A percentile compares a stretch with the other conserved stretches of the same genome.
Conservation (phyloP, 2,797 vertebrate genomes). For the Tauraco hartlaubi region DNA sequence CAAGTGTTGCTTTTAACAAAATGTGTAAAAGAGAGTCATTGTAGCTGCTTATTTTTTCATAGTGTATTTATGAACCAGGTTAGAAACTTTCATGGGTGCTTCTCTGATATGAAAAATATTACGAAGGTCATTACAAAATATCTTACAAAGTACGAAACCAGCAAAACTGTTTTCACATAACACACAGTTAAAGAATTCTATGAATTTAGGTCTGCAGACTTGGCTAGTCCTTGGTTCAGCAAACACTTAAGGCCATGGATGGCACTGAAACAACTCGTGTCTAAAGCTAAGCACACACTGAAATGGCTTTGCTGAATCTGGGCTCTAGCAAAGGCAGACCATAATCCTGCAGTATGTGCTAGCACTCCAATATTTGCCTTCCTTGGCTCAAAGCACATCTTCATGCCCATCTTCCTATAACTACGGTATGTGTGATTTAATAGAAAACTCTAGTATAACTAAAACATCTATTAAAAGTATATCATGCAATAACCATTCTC, state of each 20-base stretch:
- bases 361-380: constrained; percentile 38
- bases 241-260: constrained; percentile 15
- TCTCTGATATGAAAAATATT: constrained; percentile 33
- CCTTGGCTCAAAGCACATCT: constrained; percentile 64
- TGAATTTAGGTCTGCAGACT: constrained; percentile 1
- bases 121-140: not conserved
- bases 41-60: constrained; percentile 74
- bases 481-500: constrained; percentile 74
- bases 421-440: constrained; percentile 43
- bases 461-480: constrained; percentile 59
- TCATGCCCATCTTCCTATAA: constrained; percentile 69
- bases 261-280: not conserved
- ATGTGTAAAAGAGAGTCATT: constrained; percentile 39
- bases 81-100: constrained; percentile 69
- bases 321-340: constrained; percentile 9
- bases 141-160: constrained; percentile 33
- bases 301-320: constrained; percentile 51
- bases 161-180: constrained; percentile 40
- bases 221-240: constrained; percentile 51
- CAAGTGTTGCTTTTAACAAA: constrained; percentile 65
- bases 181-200: constrained; percentile 23
- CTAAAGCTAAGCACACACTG: constrained; percentile 52
- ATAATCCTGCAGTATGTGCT: constrained; percentile 25
- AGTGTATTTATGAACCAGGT: constrained; percentile 59
- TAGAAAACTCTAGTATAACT: constrained; percentile 66